Evolutionary conservation across 2,113 vertebrate genomes (phyloP).

Genomic region (Pterophyllum scalare): DNA sequence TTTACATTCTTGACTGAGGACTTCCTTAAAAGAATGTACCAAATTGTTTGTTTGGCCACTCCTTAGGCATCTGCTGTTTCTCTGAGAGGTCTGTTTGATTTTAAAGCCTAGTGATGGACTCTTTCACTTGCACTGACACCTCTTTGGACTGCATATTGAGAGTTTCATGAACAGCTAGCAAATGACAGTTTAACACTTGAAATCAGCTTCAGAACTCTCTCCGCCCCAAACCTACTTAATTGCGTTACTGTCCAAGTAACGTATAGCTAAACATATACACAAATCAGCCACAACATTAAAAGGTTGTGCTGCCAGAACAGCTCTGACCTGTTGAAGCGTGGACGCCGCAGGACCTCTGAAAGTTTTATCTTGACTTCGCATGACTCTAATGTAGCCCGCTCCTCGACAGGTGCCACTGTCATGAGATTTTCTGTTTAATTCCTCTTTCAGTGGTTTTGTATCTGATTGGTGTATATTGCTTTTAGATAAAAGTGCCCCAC

Average conservation of each 20-base stretch:
- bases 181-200: too few relatives aligned
- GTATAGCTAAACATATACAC: too few relatives aligned
- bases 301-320: neutral
- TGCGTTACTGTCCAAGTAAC: too few relatives aligned
- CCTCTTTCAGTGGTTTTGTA: neutral
- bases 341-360: neutral
- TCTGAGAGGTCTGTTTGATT: neutral
- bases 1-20: neutral
- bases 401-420: neutral
- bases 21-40: neutral
- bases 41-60: slow-evolving; percentile 3
- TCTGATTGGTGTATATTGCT: neutral
- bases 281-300: neutral
- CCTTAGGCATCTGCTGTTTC: neutral
- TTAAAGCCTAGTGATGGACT: neutral
- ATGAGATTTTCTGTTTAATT: neutral
- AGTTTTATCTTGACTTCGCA: neutral
- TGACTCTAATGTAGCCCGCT: neutral
- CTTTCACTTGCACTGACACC: neutral
- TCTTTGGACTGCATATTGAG: neutral
- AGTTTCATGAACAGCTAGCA: neutral
- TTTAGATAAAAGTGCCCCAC: slow-evolving; percentile 29
- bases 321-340: neutral
- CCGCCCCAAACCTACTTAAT: too few relatives aligned
- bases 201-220: too few relatives aligned